Evolutionary conservation across 1,140 invertebrate genomes (phyloP).

Genomic region (Bombus pyrosoma): DNA sequence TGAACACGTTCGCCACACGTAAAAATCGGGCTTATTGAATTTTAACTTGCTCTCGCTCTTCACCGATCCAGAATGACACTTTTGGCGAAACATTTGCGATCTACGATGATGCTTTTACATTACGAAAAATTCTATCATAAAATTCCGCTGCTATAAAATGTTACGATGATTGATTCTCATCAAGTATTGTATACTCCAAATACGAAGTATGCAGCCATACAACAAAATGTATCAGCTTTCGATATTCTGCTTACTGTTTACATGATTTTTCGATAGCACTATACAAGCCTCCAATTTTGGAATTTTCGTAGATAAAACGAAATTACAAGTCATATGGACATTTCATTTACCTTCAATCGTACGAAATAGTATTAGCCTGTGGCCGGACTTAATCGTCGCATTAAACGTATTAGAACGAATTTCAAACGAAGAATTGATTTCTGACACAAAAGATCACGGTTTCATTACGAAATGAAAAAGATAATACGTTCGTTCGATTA

Average conservation of each 20-base stretch:
- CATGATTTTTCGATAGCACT: background rate
- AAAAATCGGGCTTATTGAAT: conserved; percentile 21
- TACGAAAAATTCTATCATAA: no score
- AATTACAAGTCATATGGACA: background rate
- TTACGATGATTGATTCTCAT: no score
- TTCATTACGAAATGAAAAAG: background rate
- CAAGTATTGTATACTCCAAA: background rate
- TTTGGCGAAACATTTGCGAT: no score
- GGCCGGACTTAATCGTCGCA: background rate
- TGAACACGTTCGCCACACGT: background rate
- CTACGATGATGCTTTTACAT: no score
- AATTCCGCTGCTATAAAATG: no score
- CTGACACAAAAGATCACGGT: background rate
- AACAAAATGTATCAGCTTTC: no score
- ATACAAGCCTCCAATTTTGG: background rate
- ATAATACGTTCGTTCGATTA: background rate
- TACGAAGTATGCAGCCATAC: no score
- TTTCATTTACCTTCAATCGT: no score
- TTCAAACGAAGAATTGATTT: background rate
- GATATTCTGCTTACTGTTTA: background rate
- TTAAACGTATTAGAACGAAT: background rate
- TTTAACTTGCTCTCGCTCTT: background rate
- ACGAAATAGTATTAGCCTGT: background rate
- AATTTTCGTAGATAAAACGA: background rate
- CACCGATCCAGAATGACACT: no score